phyloP scores from a whole-genome alignment of 2,113 vertebrate genomes.

The Shinisaurus crocodilurus region DNA sequence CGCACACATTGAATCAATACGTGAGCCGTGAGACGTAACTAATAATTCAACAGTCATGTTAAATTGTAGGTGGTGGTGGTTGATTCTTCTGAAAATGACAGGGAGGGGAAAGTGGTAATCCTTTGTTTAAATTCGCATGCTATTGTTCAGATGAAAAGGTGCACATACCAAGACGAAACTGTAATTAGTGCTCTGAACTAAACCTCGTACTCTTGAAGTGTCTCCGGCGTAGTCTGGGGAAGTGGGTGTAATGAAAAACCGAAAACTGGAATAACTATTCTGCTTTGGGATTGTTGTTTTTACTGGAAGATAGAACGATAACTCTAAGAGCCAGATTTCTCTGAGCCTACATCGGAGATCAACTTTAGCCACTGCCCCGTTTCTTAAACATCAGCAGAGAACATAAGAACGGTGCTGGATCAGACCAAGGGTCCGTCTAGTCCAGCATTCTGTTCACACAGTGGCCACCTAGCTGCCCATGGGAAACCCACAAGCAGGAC shows the following conservation, averaged over 20 bases:
- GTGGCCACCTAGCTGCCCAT: no score
- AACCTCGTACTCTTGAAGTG: neutral
- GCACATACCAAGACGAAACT: constrained; percentile 1
- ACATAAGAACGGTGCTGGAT: no score
- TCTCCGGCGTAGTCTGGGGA: neutral
- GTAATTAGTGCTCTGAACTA: neutral
- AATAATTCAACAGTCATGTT: constrained; percentile 32
- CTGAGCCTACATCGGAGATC: neutral
- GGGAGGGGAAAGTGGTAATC: neutral
- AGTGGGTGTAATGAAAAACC: neutral
- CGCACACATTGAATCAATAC: neutral
- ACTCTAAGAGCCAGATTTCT: neutral
- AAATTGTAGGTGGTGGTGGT: constrained; percentile 59
- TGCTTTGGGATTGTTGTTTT: neutral
- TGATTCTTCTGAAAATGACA: constrained; percentile 46
- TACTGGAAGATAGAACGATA: constrained; percentile 11
- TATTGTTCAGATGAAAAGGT: constrained; percentile 42
- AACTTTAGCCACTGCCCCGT: neutral
- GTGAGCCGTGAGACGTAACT: neutral
- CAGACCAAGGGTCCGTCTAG: no score
- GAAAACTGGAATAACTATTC: constrained; percentile 3
- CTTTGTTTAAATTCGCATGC: constrained; percentile 49
- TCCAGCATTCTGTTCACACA: no score
- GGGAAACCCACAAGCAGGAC: no score
- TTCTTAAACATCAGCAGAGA: neutral